These are phyloP conservation scores for Metopolophium dirhodum DNA, from an alignment of 1,140 invertebrate species.

Conservation along the genomic window DNA sequence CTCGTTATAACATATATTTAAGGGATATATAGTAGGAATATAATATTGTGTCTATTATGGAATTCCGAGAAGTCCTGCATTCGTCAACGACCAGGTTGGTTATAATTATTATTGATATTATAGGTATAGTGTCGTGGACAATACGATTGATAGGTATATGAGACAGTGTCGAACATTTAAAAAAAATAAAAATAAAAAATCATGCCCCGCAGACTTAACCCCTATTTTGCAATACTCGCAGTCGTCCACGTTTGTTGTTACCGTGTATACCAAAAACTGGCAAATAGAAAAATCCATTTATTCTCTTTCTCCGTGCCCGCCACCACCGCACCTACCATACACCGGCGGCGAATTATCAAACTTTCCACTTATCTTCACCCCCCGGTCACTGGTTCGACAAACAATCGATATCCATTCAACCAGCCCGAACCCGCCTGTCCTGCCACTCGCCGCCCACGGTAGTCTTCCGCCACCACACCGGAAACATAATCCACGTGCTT, in stretches of 20 bases:
- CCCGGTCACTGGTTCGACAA: neutral
- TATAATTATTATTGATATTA: neutral
- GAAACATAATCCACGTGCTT: conserved; percentile 49
- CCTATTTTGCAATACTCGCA: neutral
- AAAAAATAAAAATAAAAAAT: neutral
- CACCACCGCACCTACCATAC: neutral
- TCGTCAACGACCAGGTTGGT: neutral
- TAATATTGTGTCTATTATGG: neutral
- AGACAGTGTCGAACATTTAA: neutral
- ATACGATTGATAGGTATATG: neutral
- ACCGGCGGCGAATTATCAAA: conserved; percentile 51
- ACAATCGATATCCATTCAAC: conserved; percentile 52
- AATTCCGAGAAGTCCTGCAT: neutral
- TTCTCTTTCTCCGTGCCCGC: neutral
- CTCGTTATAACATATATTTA: neutral
- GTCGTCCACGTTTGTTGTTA: neutral
- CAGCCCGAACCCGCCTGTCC: neutral
- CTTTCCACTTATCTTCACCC: conserved; percentile 48
- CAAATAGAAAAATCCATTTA: conserved; percentile 51
- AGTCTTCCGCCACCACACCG: conserved; percentile 41
- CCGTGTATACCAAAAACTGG: neutral
- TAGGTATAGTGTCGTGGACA: neutral
- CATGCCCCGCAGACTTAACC: neutral
- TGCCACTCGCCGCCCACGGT: neutral
- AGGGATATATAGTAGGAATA: too few species aligned